phyloP scores from a whole-genome alignment of 2,113 vertebrate genomes.

The Pseudonaja textilis region DNA sequence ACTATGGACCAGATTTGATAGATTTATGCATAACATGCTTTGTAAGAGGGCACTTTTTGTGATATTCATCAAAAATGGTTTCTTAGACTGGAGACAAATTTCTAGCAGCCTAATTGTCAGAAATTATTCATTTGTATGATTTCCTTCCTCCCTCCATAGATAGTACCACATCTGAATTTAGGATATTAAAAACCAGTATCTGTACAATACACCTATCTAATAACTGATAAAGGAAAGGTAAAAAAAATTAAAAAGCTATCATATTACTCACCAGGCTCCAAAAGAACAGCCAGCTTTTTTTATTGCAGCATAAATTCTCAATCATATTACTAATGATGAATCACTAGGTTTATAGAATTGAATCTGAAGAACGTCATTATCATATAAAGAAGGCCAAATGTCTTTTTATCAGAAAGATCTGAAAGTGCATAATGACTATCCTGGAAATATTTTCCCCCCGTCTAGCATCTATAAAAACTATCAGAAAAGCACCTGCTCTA shows the following conservation, averaged over 20 bases:
- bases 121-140: neutral
- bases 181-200: neutral
- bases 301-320: neutral
- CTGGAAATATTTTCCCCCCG: neutral
- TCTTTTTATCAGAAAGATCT: neutral
- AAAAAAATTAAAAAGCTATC: neutral
- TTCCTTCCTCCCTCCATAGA: neutral
- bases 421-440: neutral
- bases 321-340: neutral
- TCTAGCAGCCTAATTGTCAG: neutral
- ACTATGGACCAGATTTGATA: neutral
- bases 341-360: neutral
- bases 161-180: neutral
- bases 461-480: neutral
- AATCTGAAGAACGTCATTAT: neutral
- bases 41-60: neutral
- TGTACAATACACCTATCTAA: neutral
- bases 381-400: neutral
- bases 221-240: neutral
- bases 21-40: neutral
- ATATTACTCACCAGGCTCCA: neutral
- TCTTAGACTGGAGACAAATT: neutral
- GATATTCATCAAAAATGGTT: neutral
- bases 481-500: neutral
- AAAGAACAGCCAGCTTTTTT: neutral